A percentile compares a stretch with the other conserved stretches of the same genome.
Evolutionary conservation across 2,888 invertebrate genomes (phyloP).

Genomic region (Agrochola circellaris): DNA sequence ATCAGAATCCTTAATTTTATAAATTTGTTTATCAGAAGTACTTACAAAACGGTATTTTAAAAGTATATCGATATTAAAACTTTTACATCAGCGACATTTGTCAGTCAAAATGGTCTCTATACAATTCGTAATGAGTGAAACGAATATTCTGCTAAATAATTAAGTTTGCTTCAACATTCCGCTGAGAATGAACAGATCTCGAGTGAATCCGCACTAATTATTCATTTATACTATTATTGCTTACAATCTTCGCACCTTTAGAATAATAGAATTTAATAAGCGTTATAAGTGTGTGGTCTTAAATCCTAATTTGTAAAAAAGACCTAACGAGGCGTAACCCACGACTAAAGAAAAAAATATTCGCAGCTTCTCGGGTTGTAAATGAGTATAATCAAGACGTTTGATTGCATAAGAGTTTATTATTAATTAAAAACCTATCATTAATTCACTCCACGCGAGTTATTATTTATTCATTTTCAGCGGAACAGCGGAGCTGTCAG

Average conservation of each 20-base stretch:
- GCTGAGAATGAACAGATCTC: constrained; percentile 53
- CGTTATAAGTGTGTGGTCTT: constrained; percentile 42
- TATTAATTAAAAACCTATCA: constrained; percentile 40
- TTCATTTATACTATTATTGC: constrained; percentile 62
- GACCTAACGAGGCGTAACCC: background rate
- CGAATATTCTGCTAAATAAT: constrained; percentile 46
- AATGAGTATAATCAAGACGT: constrained; percentile 40
- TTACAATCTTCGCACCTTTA: constrained; percentile 48
- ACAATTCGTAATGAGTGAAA: constrained; percentile 39
- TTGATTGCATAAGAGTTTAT: constrained; percentile 36
- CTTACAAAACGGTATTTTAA: constrained; percentile 42
- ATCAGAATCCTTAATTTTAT: constrained; percentile 15
- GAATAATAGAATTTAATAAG: constrained; percentile 39
- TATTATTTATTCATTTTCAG: constrained; percentile 53
- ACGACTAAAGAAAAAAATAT: constrained; percentile 23
- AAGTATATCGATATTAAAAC: constrained; percentile 38
- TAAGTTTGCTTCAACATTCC: constrained; percentile 46
- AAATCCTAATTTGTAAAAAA: constrained; percentile 48
- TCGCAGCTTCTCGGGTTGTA: constrained; percentile 20
- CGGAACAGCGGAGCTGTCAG: constrained; percentile 60
- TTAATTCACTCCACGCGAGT: constrained; percentile 31
- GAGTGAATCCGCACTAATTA: constrained; percentile 23
- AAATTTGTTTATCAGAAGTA: constrained; percentile 40
- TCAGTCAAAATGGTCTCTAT: constrained; percentile 49
- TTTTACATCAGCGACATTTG: constrained; percentile 31